Percentiles rank a stretch among this genome's conserved stretches.
Evolutionary conservation across 2,113 vertebrate species (phyloP).

Genomic region (Ammodytes dubius): DNA sequence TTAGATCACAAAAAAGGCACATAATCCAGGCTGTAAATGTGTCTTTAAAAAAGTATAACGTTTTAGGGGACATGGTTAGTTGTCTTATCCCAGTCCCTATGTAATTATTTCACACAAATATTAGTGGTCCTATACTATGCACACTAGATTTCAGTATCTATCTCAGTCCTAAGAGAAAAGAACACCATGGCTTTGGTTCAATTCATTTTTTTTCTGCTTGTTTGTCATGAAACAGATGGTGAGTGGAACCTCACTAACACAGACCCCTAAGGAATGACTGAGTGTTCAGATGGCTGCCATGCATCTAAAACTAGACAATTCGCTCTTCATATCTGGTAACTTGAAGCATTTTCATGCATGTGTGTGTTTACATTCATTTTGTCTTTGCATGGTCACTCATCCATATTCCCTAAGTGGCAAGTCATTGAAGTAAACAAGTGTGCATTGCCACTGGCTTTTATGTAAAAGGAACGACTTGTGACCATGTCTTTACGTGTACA

Average conservation of each 20-base stretch:
- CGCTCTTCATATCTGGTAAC: conserved; percentile 21
- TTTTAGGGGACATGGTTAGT: neutral
- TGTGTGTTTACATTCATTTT: neutral
- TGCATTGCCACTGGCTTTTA: conserved; percentile 16
- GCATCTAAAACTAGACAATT: conserved; percentile 20
- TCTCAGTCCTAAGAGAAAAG: conserved; percentile 11
- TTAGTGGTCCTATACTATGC: conserved; percentile 1
- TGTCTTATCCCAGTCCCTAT: neutral
- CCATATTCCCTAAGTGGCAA: neutral
- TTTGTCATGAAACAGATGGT: conserved; percentile 66
- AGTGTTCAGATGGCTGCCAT: conserved; percentile 48
- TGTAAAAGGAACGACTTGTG: neutral
- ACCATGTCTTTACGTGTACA: neutral
- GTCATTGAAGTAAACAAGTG: conserved; percentile 16
- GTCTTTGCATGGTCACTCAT: conserved; percentile 29
- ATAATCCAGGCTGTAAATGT: neutral
- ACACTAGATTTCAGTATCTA: neutral
- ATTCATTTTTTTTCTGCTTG: conserved; percentile 34
- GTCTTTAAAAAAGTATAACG: neutral
- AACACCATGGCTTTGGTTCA: conserved; percentile 14
- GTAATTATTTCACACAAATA: conserved; percentile 1
- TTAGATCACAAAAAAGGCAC: neutral
- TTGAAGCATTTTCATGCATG: conserved; percentile 14
- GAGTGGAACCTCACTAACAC: conserved; percentile 47
- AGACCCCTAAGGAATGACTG: conserved; percentile 55